A percentile compares a stretch with the other conserved stretches of the same genome.
These are phyloP conservation scores for Cyanocitta stelleri DNA, from an alignment of 2,113 vertebrate genomes.

Conservation along the genomic window DNA sequence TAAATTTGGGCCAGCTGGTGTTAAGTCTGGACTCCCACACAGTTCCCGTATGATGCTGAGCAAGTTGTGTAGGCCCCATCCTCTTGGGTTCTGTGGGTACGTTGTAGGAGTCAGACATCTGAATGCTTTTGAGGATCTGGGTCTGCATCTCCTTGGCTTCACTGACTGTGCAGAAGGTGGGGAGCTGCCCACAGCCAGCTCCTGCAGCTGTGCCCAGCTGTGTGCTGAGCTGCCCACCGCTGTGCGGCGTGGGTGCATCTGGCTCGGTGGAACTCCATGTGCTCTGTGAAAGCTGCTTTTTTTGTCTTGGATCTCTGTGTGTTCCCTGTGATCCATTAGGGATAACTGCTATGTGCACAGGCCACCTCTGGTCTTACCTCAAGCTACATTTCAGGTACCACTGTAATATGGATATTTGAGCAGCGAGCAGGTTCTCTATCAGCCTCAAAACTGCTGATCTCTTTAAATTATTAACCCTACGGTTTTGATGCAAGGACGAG, in stretches of 20 bases:
- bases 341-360: background rate
- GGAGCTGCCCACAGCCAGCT: background rate
- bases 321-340: background rate
- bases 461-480: background rate
- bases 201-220: constrained; percentile 35
- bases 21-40: background rate
- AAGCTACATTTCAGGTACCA: background rate
- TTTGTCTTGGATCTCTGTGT: background rate
- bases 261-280: background rate
- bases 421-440: background rate
- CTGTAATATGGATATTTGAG: background rate
- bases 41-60: background rate
- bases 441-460: background rate
- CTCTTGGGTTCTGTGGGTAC: background rate
- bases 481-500: background rate
- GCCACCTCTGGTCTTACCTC: background rate
- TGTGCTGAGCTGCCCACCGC: background rate
- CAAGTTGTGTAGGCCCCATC: background rate
- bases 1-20: background rate
- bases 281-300: background rate
- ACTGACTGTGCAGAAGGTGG: background rate
- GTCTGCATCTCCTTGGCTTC: background rate
- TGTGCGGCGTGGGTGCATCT: background rate
- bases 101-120: background rate
- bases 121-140: background rate